These are phyloP conservation scores for Ancistrus triradiatus DNA, from an alignment of 2,113 vertebrate genomes.

Conservation along the genomic window DNA sequence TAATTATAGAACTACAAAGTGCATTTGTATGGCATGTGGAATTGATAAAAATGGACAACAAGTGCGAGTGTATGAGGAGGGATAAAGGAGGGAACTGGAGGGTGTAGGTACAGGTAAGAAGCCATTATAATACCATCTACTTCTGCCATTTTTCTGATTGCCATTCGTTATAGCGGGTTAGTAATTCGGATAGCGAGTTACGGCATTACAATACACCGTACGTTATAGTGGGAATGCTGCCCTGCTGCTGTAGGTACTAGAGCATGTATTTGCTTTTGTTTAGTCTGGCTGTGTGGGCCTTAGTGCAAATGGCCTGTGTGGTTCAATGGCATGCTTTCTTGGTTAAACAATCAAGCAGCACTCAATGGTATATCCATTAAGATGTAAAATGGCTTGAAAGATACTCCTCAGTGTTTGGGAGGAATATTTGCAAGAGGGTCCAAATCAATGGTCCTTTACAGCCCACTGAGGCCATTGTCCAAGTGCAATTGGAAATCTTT, in stretches of 20 bases:
- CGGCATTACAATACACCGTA: too few relatives aligned
- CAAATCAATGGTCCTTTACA: slow-evolving; percentile 57
- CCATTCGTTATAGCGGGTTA: too few relatives aligned
- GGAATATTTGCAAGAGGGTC: slow-evolving; percentile 46
- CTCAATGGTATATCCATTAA: slow-evolving; percentile 60
- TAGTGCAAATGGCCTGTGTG: slow-evolving; percentile 45
- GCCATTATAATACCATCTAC: too few relatives aligned
- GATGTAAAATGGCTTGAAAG: slow-evolving; percentile 57
- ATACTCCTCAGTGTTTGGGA: slow-evolving; percentile 44
- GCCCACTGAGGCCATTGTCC: slow-evolving; percentile 49
- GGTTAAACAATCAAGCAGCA: slow-evolving; percentile 61
- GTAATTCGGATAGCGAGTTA: too few relatives aligned
- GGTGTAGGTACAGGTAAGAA: too few relatives aligned
- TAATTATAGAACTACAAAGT: too few relatives aligned
- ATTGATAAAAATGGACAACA: too few relatives aligned
- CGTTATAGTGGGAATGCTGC: too few relatives aligned
- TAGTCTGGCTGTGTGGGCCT: slow-evolving; percentile 42
- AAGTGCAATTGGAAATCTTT: slow-evolving; percentile 58
- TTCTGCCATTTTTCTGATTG: too few relatives aligned
- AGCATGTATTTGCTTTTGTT: slow-evolving; percentile 47
- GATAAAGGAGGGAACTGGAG: too few relatives aligned
- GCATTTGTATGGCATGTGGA: too few relatives aligned
- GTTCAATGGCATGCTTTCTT: slow-evolving; percentile 53
- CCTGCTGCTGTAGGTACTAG: slow-evolving; percentile 36
- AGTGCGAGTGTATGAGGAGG: too few relatives aligned